phyloP scores from a whole-genome alignment of 2,113 vertebrate genomes.

The Cranoglanis bouderius region DNA sequence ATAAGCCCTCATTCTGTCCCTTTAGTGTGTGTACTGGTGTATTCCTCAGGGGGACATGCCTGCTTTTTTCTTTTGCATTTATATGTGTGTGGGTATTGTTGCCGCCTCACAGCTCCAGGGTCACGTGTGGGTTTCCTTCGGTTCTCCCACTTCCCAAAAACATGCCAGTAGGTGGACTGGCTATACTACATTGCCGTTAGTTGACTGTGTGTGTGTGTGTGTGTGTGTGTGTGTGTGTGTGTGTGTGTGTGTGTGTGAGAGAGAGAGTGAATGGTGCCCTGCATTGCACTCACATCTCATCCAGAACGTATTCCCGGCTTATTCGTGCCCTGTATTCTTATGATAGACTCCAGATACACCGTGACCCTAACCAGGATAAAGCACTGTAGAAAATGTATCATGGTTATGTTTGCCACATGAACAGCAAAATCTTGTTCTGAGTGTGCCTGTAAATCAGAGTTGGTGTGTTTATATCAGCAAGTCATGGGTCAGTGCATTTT shows the following conservation, averaged over 20 bases:
- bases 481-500: neutral
- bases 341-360: neutral
- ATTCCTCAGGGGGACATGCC: neutral
- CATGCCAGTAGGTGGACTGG: neutral
- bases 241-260: too few relatives aligned
- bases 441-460: neutral
- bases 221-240: too few relatives aligned
- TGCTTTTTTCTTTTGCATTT: neutral
- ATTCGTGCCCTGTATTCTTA: neutral
- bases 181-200: neutral
- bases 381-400: neutral
- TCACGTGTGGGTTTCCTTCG: neutral
- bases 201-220: neutral
- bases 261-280: neutral
- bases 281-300: neutral
- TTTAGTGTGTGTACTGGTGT: neutral
- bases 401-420: neutral
- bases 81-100: neutral
- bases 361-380: neutral
- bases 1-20: neutral
- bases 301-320: neutral
- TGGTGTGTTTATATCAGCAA: neutral
- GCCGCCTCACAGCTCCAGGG: neutral
- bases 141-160: neutral
- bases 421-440: neutral